Evolutionary conservation across 1,140 invertebrate genomes (phyloP), one percentile per base, ranked within the genome.

Genomic region (Zaprionus ornatus): DNA sequence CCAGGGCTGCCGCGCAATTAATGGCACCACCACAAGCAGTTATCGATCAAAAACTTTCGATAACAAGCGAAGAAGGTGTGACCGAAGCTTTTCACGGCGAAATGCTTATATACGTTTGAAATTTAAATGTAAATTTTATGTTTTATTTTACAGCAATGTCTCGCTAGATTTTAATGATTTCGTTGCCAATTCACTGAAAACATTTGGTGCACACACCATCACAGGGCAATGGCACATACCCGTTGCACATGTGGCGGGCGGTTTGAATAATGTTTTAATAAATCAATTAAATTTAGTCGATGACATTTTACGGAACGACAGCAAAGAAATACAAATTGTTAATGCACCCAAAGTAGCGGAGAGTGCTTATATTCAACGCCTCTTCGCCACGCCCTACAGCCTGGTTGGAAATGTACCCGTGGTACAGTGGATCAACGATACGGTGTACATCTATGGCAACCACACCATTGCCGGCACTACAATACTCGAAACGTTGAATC

Each of bases 321-420:
- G 13, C 25, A 35, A 56, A 9, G 61, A 62, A 2, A 13, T 73
- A 0, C 61, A 29, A 0, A 19, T 27, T 7, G 35, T 88, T 25
- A 25, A 64, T 2, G 85, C 91, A 6, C 45, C 54, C 1, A 94
- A 94, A 83, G 67, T 6, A 7, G 61, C 93, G 7, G 12, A 82
- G 4, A 80, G 78, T 50, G 68, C 93, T 9, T 61, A 59, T 3
- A 79, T 92, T 5, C 75, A 84, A 17, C 78, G 80, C 3, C 74
- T 94, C 0, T 79, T 84, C 60, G 42, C 88, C 1, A 75, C 77
- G 7, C 15, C 83, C 13, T 68, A 78, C 4, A 86, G 88, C 63
- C 78, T 71, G n/a, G 79, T 94, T 5, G 93, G 93, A 29, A 62
- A 91, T 57, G 90, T 94, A 7, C 80, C 93, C 23, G n/a, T 94